A percentile compares a stretch with the other conserved stretches of the same genome.
phyloP scores from a whole-genome alignment of 35 echinoderm and acorn worm species.

The Stichopus chloronotus region DNA sequence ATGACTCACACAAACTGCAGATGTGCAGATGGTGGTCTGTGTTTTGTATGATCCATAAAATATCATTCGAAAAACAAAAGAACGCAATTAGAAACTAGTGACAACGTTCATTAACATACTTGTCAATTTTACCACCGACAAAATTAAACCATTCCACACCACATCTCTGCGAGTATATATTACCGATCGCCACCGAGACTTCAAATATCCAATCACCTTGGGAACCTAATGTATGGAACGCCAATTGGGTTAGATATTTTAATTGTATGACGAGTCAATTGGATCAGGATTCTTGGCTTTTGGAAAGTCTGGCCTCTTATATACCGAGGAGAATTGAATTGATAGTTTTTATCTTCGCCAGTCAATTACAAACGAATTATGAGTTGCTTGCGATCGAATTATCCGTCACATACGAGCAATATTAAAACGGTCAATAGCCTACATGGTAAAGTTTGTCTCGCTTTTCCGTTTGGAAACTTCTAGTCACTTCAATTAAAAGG shows the following conservation, averaged over 20 bases:
- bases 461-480: no score
- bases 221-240: background rate
- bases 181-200: background rate
- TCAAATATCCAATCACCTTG: background rate
- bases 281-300: background rate
- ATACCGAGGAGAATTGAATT: no score
- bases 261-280: slow-evolving; percentile 15
- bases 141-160: background rate
- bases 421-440: no score
- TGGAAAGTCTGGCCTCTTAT: no score
- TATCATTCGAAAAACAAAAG: background rate
- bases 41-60: background rate
- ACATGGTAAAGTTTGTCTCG: no score
- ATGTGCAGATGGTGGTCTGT: slow-evolving; percentile 25
- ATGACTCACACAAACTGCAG: slow-evolving; percentile 31
- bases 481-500: no score
- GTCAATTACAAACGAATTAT: no score
- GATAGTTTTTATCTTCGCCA: no score
- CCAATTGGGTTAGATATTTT: background rate
- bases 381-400: no score
- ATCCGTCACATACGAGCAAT: no score
- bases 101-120: slow-evolving; percentile 33
- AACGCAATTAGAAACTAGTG: background rate
- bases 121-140: slow-evolving; percentile 21
- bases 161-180: background rate